phyloP scores from a whole-genome alignment of 2,113 vertebrate species.

The Menura novaehollandiae region DNA sequence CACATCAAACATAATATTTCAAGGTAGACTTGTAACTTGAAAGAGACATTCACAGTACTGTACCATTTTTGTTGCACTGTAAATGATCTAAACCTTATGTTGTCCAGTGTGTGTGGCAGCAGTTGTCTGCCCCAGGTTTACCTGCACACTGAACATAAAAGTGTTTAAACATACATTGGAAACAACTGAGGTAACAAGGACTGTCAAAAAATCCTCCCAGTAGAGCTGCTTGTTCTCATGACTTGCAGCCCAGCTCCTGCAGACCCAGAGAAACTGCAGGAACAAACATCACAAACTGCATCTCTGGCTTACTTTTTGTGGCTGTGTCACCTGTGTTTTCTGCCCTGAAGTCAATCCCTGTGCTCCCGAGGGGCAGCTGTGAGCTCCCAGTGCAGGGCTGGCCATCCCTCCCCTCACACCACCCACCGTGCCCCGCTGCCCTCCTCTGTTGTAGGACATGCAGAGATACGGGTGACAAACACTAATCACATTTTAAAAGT shows the following conservation, averaged over 20 bases:
- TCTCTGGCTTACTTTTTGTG: rapidly evolving
- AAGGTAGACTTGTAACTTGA: background rate
- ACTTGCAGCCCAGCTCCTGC: background rate
- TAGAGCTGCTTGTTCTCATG: background rate
- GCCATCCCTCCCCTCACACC: background rate
- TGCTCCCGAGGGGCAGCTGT: background rate
- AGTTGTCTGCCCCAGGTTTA: background rate
- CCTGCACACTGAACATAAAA: background rate
- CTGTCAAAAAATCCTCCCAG: background rate
- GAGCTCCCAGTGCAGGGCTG: rapidly evolving
- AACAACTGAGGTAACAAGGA: background rate
- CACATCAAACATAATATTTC: background rate
- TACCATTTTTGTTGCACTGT: background rate
- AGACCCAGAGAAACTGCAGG: background rate
- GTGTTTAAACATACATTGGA: background rate
- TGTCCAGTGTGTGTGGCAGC: background rate
- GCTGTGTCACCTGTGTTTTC: background rate
- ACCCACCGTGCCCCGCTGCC: rapidly evolving
- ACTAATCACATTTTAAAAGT: background rate
- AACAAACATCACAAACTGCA: background rate
- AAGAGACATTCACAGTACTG: background rate
- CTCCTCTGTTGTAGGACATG: background rate
- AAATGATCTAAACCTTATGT: background rate
- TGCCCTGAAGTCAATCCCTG: background rate
- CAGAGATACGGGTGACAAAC: background rate